Base-by-base conservation (phyloP, 2,888 invertebrate genomes). In the Macrophya alboannulata region DNA sequence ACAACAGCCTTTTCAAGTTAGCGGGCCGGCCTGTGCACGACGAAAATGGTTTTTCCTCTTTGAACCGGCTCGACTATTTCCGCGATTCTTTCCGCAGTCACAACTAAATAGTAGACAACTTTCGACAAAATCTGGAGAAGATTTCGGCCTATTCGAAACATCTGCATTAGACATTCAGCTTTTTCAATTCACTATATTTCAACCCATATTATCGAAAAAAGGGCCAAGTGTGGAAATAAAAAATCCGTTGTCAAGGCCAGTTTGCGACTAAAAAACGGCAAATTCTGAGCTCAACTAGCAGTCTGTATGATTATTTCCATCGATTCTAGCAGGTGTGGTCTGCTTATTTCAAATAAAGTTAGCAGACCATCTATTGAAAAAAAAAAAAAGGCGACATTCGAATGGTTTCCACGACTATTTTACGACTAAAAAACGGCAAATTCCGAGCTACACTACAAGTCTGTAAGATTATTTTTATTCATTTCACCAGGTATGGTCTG, bases 361-460 rank as follows among this genome's bases (percentile, higher is more conserved):
- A 68, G 68, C 68, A 68, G 68, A 31, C 68, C 37, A 31, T 68
- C 31, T 25, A 15, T 12, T 12, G 8, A 31, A 68, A 2, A 17
- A 55, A 55, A 55, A 55, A 31, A 37, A 37, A 37, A 15, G 10
- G 68, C 4, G 21, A 6, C 31, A 25, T 10, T 4, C 31, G 31
- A 31, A 68, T 68, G 12, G 31, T 10, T 31, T 68, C 3, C 68
- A 68, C 68, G 68, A 10, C 37, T 68, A 37, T 21, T 10, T 68
- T 37, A 17, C 68, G 68, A 25, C 68, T 68, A 68, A 68, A 68
- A 68, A 37, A 37, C 37, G 68, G 68, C 68, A 68, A 68, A 37
- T 68, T 37, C 31, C 37, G 17, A 68, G 37, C 31, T 31, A 31
- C 6, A 68, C 31, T 68, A 68, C 12, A 68, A 17, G 25, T 31